Percentiles rank a stretch among this genome's conserved stretches.
Evolutionary conservation across 2,797 vertebrate genomes (phyloP).

Genomic region (Champsocephalus gunnari): DNA sequence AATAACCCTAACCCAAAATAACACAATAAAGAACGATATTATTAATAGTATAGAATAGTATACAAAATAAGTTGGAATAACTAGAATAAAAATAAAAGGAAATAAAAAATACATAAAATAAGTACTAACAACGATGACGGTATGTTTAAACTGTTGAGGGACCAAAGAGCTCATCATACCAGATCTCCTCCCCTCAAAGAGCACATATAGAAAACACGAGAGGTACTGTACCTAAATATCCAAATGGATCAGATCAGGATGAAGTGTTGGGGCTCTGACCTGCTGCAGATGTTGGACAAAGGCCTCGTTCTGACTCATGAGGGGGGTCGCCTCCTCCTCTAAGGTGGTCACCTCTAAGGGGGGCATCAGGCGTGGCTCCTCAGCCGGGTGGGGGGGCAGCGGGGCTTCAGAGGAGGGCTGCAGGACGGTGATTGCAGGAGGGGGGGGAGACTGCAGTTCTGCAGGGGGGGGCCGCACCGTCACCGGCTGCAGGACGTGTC

Average conservation of each 20-base stretch:
- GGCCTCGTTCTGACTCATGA: slow-evolving; percentile 74
- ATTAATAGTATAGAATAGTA: too few species aligned
- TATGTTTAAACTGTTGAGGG: too few species aligned
- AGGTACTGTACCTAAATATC: too few species aligned
- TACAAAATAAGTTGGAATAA: too few species aligned
- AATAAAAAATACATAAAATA: neutral
- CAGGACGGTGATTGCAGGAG: slow-evolving; percentile 75
- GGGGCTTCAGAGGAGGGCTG: slow-evolving; percentile 69
- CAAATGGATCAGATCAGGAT: neutral
- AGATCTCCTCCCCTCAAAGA: too few species aligned
- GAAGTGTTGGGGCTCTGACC: slow-evolving; percentile 55
- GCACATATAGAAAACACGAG: too few species aligned
- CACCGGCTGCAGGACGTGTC: slow-evolving; percentile 70
- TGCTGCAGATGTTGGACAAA: slow-evolving; percentile 83
- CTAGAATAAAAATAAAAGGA: too few species aligned
- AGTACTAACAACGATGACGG: neutral
- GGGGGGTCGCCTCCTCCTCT: slow-evolving; percentile 70
- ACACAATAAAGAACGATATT: too few species aligned
- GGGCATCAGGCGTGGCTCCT: slow-evolving; percentile 73
- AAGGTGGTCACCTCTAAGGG: slow-evolving; percentile 68
- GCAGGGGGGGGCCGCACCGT: slow-evolving; percentile 65
- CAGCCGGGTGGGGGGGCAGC: slow-evolving; percentile 54
- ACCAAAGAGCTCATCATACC: too few species aligned
- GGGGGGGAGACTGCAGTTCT: slow-evolving; percentile 70
- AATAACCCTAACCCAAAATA: too few species aligned